phyloP scores from a whole-genome alignment of 1,140 invertebrate species.

The Drosophila mauritiana region DNA sequence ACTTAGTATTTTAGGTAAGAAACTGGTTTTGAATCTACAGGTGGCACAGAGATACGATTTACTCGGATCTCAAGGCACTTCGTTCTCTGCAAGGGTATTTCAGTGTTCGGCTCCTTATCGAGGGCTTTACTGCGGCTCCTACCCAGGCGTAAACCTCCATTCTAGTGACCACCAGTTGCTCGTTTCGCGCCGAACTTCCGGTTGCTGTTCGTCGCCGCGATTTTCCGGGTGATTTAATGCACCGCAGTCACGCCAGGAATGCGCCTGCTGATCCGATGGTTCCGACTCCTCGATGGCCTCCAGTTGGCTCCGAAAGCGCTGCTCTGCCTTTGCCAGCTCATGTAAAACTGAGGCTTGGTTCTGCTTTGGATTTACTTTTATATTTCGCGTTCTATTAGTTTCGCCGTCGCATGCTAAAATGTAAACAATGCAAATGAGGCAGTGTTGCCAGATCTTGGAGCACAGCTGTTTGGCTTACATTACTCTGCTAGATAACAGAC shows the following conservation, averaged over 20 bases:
- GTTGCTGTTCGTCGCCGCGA: conserved; percentile 63
- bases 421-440: conserved; percentile 25
- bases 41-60: background rate
- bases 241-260: conserved; percentile 70
- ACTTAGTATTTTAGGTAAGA: too few relatives aligned
- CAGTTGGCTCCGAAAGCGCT: conserved; percentile 41
- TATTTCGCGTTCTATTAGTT: conserved; percentile 38
- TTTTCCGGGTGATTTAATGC: conserved; percentile 72
- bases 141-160: conserved; percentile 73
- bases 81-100: background rate
- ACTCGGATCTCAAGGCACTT: background rate
- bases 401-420: conserved; percentile 11
- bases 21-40: too few relatives aligned
- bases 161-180: conserved; percentile 66
- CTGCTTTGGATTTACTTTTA: conserved; percentile 67
- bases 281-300: conserved; percentile 8
- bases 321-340: conserved; percentile 57
- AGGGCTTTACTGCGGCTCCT: conserved; percentile 22
- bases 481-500: conserved; percentile 3
- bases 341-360: conserved; percentile 62
- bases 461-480: conserved; percentile 18
- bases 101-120: background rate
- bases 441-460: background rate
- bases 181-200: conserved; percentile 65
- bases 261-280: conserved; percentile 12